These are phyloP conservation scores for Montipora capricornis DNA, from an alignment of 64 coral and sea anemone genomes.

Conservation along the genomic window DNA sequence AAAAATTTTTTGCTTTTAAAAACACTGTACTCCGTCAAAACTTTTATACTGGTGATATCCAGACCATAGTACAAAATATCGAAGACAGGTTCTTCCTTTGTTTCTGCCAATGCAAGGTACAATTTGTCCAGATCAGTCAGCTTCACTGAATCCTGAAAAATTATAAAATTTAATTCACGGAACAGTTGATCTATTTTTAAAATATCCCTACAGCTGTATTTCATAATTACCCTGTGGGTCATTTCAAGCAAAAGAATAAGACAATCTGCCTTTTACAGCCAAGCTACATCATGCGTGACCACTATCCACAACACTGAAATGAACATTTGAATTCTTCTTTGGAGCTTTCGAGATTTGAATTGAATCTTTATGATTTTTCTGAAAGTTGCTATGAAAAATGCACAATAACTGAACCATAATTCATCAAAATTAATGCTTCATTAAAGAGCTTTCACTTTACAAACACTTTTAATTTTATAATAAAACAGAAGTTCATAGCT, in stretches of 20 bases:
- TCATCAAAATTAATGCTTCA: no score
- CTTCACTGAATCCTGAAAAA: neutral
- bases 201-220: no score
- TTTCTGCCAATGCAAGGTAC: constrained; percentile 21
- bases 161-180: neutral
- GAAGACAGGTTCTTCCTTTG: neutral
- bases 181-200: neutral
- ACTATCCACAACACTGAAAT: neutral
- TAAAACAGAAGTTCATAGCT: no score
- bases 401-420: no score
- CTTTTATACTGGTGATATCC: neutral
- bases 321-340: neutral
- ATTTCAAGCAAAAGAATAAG: no score
- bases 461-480: no score
- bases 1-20: neutral
- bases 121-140: constrained; percentile 35
- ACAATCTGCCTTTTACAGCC: neutral
- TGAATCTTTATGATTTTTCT: no score
- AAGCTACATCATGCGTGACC: neutral
- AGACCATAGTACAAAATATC: neutral
- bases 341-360: no score
- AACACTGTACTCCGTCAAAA: neutral
- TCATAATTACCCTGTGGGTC: no score
- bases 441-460: no score
- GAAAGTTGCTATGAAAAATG: no score